Conservation (phyloP, 2,888 invertebrate species). For the Electrophaes corylata region DNA sequence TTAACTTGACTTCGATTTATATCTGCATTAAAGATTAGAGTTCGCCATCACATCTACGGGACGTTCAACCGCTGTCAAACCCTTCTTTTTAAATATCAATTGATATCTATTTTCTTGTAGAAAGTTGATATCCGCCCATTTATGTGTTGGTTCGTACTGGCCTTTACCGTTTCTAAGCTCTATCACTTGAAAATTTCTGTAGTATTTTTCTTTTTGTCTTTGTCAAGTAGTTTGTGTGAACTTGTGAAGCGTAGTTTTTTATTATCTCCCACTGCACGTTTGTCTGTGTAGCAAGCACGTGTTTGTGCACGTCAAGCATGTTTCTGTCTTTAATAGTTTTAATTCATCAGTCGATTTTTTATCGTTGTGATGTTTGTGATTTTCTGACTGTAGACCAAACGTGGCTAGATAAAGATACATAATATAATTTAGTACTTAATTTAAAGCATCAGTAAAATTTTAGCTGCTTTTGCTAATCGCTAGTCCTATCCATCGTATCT, state of each 20-base stretch:
- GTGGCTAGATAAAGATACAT: not conserved
- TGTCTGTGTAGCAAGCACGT: slow-evolving; percentile 17
- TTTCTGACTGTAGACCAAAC: not conserved
- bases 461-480: not conserved
- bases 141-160: not conserved
- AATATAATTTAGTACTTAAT: too few relatives aligned
- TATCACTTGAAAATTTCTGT: not conserved
- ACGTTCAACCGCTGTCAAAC: not conserved
- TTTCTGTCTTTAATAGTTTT: slow-evolving; percentile 3
- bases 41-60: not conserved
- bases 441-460: not conserved
- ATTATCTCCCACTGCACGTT: slow-evolving; percentile 8
- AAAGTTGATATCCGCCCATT: not conserved
- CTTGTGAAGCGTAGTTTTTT: not conserved
- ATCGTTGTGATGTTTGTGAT: too few relatives aligned
- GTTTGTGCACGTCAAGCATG: slow-evolving; percentile 34
- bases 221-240: not conserved
- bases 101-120: not conserved
- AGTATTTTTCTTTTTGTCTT: not conserved
- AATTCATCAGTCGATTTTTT: too few relatives aligned
- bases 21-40: not conserved
- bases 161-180: not conserved
- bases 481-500: not conserved
- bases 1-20: not conserved
- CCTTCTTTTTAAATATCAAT: not conserved